Conservation (phyloP, 2,797 vertebrate species). For the Mormyrops attenuatus region DNA sequence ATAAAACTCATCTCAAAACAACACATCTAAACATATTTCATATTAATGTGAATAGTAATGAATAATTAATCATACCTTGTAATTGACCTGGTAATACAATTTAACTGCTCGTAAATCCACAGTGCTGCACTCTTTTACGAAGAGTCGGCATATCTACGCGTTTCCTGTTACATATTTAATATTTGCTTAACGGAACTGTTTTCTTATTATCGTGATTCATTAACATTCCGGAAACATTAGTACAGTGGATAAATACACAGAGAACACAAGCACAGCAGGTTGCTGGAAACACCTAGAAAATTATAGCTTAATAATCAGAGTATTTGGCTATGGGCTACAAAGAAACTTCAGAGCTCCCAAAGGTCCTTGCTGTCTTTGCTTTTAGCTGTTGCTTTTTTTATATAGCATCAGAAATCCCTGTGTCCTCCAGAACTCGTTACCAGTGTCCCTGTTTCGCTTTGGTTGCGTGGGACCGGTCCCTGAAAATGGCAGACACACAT, state of each 20-base stretch:
- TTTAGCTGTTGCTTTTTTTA: neutral
- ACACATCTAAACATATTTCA: neutral
- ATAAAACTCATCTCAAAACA: conserved; percentile 2
- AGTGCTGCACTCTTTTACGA: neutral
- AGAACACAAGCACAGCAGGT: neutral
- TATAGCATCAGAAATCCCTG: neutral
- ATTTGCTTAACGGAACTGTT: neutral
- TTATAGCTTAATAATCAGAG: neutral
- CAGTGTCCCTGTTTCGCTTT: neutral
- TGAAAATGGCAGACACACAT: neutral
- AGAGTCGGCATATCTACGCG: neutral
- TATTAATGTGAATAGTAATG: neutral
- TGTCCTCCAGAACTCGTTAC: conserved; percentile 2
- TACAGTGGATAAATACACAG: neutral
- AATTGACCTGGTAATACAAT: neutral
- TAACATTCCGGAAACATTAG: neutral
- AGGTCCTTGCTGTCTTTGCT: neutral
- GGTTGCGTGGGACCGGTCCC: neutral
- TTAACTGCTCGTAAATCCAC: neutral
- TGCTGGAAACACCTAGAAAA: neutral
- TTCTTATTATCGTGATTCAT: neutral
- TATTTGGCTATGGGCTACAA: neutral
- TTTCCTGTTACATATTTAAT: neutral
- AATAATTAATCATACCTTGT: conserved; percentile 1
- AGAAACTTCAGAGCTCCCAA: neutral